Evolutionary conservation across 2,113 vertebrate genomes (phyloP).

Genomic region (Pedionomus torquatus): DNA sequence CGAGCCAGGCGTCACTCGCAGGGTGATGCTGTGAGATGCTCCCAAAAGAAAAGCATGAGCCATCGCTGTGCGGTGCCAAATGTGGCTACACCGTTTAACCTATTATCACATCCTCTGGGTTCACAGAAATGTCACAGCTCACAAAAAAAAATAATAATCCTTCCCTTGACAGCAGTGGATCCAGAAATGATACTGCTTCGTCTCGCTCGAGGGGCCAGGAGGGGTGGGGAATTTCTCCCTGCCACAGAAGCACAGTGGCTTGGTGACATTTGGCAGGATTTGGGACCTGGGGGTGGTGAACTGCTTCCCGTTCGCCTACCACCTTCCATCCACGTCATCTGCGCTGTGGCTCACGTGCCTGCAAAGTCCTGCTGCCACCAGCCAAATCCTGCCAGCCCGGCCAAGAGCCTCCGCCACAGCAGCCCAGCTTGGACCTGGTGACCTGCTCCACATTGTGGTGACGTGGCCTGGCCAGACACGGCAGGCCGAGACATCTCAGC

Average conservation of each 20-base stretch:
- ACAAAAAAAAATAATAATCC: background rate
- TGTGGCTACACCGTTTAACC: background rate
- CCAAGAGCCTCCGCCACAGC: rapidly evolving
- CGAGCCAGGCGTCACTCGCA: rapidly evolving
- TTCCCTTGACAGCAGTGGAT: background rate
- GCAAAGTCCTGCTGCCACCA: background rate
- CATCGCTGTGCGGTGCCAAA: background rate
- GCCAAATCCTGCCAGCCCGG: background rate
- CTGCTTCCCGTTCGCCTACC: rapidly evolving
- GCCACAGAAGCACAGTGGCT: rapidly evolving
- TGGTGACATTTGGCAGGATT: background rate
- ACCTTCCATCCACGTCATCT: background rate
- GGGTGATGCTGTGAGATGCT: background rate
- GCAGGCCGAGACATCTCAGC: background rate
- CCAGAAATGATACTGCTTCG: background rate
- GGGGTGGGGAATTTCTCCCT: background rate
- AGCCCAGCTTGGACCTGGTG: background rate
- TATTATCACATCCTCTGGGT: background rate
- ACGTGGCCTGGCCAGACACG: background rate
- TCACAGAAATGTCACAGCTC: background rate
- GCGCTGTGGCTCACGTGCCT: background rate
- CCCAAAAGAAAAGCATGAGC: background rate
- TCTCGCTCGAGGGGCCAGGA: rapidly evolving
- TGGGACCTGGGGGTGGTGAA: background rate
- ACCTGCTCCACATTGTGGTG: background rate